A percentile compares a stretch with the other conserved stretches of the same genome.
These are phyloP conservation scores for Temnothorax nylanderi DNA, from an alignment of 1,140 invertebrate genomes.

Conservation along the genomic window DNA sequence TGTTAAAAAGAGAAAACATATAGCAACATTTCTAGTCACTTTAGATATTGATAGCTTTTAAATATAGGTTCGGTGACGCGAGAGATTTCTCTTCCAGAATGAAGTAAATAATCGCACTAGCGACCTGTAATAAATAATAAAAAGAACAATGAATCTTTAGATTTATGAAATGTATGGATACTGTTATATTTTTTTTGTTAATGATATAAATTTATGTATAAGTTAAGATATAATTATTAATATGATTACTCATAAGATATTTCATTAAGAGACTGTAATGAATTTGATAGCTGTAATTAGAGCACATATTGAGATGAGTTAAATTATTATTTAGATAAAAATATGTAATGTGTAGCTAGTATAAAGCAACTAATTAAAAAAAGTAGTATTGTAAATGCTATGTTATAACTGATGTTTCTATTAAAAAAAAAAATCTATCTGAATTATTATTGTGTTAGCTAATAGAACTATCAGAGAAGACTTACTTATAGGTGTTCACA, in stretches of 20 bases:
- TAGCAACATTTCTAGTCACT: slow-evolving; percentile 80
- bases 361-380: slow-evolving; percentile 42
- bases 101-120: slow-evolving; percentile 69
- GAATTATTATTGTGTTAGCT: slow-evolving; percentile 60
- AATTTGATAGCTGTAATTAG: slow-evolving; percentile 59
- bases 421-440: slow-evolving; percentile 55
- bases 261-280: slow-evolving; percentile 66
- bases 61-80: slow-evolving; percentile 25
- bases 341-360: slow-evolving; percentile 38
- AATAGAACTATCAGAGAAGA: slow-evolving; percentile 29
- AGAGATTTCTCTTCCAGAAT: slow-evolving; percentile 75
- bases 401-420: slow-evolving; percentile 60
- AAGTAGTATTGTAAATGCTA: slow-evolving; percentile 42
- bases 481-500: slow-evolving; percentile 38
- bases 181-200: slow-evolving; percentile 56
- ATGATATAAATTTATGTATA: slow-evolving; percentile 41
- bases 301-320: slow-evolving; percentile 55
- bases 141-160: slow-evolving; percentile 72
- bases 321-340: slow-evolving; percentile 57
- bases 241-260: slow-evolving; percentile 65
- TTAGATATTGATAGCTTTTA: slow-evolving; percentile 71
- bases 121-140: slow-evolving; percentile 61
- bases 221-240: slow-evolving; percentile 46
- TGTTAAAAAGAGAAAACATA: slow-evolving; percentile 61
- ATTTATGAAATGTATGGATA: slow-evolving; percentile 67